Evolutionary conservation across 2,888 invertebrate species (phyloP), one percentile per base, ranked within the genome.

Genomic region (Aspidiotus rigidus): DNA sequence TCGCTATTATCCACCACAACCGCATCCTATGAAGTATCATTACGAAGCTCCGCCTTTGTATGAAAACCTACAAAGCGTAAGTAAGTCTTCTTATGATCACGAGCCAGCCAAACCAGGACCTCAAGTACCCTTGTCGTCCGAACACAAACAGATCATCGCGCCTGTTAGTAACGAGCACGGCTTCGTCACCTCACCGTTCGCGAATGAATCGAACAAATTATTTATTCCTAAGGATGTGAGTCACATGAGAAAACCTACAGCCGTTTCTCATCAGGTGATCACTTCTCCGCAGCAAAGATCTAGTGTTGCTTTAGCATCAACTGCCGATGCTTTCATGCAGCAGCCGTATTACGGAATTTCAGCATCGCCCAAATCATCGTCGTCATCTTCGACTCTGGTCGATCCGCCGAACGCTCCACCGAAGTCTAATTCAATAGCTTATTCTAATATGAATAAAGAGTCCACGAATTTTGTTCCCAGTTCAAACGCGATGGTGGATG

Each of bases 11-110:
- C 71, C 72, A 40, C 74, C 74, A 13, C 62, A 60, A 60, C 69
- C 74, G 16, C 73, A 73, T 53, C 71, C 71, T 44, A 74, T 75
- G 73, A 74, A 76, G 15, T 74, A 74, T 60, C 80, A 83, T 79
- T 55, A 66, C 42, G 41, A 53, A 11, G 76, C 85, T 76, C 79
- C 84, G 76, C 78, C 82, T 73, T 79, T 81, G n/a, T 85, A 85
- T 74, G 85, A 85, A 76, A 85, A 85, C 74, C 83, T 83, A 75
- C 84, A 80, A 79, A 84, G 82, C 75, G 81, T 83, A 16, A 40
- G 39, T 13, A 64, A 57, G 41, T 8, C 54, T 55, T 41, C 42
- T 40, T 56, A 57, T 28, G 41, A 62, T 49, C 74, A 81, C 82
- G 76, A 81, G 83, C 74, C 75, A 57, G 77, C 77, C 42, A 80